Base-by-base conservation (phyloP, 1,140 invertebrate genomes). In the Eurosta solidaginis region DNA sequence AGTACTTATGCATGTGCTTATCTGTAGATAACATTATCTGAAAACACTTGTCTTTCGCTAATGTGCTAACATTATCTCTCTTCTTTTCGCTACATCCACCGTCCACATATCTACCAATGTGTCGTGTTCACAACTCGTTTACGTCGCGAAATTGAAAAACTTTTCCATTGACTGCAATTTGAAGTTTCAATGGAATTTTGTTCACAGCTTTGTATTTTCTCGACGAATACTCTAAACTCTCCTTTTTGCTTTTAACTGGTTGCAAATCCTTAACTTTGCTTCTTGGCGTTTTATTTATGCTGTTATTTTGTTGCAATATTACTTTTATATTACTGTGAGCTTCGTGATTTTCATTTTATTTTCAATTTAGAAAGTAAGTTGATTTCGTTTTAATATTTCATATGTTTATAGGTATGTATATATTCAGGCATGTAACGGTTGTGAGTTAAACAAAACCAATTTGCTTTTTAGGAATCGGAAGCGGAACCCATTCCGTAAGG, bases 101-200 rank as follows among this genome's bases (percentile, higher is more conserved):
- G 20, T 5, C 12, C 12, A 2, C 3, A 63, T 1, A 22, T 25
- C 3, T n/a, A 50, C 20, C 12, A 36, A 36, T n/a, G 40, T 14
- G 36, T 14, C n/a, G n/a, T 68, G 59, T 68, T 68, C 59, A 68
- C 59, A 68, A 68, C 59, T 68, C 59, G 59, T 68, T 68, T 36
- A n/a, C 59, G 59, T 68, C 33, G 59, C 59, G 59, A 68, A 68
- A 68, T 29, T 40, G 59, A 68, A 68, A 68, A 68, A 68, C 59
- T 68, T 68, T 68, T 68, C 59, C 33, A 68, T 68, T 68, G 59
- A 68, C 59, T 68, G 59, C 5, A 29, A 68, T 40, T 68, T 68
- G 33, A 68, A 68, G 59, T 68, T 68, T 68, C 59, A 9, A 22
- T 68, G 33, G 59, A 68, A 68, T 68, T 68, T 68, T 40, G 29